phyloP scores from a whole-genome alignment of 2,113 vertebrate genomes.

The Gymnarchus niloticus region DNA sequence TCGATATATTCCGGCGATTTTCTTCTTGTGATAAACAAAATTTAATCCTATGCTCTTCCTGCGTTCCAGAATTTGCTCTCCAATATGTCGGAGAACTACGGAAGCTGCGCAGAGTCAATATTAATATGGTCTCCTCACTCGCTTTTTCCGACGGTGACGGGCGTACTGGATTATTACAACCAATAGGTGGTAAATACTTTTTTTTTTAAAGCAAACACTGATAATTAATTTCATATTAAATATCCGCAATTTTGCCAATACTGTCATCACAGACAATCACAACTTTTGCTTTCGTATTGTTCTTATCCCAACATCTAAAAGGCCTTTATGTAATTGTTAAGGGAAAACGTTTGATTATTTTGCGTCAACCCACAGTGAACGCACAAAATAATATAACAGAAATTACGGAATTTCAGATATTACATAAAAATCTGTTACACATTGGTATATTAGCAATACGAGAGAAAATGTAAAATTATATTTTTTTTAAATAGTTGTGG shows the following conservation, averaged over 20 bases:
- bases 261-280: background rate
- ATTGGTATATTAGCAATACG: too few species aligned
- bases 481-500: too few species aligned
- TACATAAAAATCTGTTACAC: too few species aligned
- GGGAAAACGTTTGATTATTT: too few species aligned
- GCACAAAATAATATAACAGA: too few species aligned
- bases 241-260: background rate
- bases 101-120: constrained; percentile 44
- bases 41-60: constrained; percentile 41
- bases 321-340: too few species aligned
- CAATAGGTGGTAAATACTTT: constrained; percentile 1
- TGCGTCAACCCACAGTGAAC: too few species aligned
- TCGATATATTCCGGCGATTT: background rate
- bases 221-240: background rate
- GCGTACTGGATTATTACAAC: background rate
- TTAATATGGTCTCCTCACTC: constrained; percentile 22
- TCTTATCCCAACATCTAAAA: background rate
- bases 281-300: background rate
- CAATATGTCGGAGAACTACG: constrained; percentile 63
- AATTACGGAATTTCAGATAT: too few species aligned
- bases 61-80: constrained; percentile 58
- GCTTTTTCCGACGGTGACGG: background rate
- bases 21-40: constrained; percentile 31
- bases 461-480: too few species aligned
- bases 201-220: background rate